Evolutionary conservation across 2,113 vertebrate species (phyloP).

Genomic region (Ammodytes marinus): DNA sequence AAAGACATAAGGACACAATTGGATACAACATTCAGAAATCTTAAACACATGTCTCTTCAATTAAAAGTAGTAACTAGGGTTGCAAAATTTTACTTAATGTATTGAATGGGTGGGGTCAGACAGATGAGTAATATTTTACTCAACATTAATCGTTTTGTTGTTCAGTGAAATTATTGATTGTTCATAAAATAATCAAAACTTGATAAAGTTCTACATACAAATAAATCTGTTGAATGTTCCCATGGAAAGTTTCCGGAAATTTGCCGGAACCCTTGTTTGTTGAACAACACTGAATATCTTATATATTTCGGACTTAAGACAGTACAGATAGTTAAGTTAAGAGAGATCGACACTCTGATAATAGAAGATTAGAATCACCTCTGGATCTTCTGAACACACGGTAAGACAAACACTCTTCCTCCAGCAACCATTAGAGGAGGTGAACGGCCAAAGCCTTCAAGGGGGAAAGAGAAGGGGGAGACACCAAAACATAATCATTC

Average conservation of each 20-base stretch:
- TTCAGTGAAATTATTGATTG: too few relatives aligned
- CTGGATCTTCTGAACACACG: slow-evolving; percentile 92
- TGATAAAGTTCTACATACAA: too few relatives aligned
- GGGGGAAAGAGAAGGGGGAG: background rate
- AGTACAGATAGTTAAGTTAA: slow-evolving; percentile 8
- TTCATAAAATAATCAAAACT: too few relatives aligned
- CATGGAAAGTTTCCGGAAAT: too few relatives aligned
- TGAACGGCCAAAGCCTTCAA: slow-evolving; percentile 90
- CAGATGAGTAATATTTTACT: too few relatives aligned
- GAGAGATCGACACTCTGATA: slow-evolving; percentile 52
- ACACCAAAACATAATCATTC: slow-evolving; percentile 25
- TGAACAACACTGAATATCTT: background rate
- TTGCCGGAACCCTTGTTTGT: too few relatives aligned
- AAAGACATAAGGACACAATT: background rate
- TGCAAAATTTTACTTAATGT: too few relatives aligned
- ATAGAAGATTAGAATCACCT: slow-evolving; percentile 79
- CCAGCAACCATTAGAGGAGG: slow-evolving; percentile 93
- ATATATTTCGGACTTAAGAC: background rate
- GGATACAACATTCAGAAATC: background rate
- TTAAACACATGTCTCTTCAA: background rate
- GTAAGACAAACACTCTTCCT: slow-evolving; percentile 92
- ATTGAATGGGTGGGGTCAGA: too few relatives aligned
- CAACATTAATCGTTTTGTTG: too few relatives aligned
- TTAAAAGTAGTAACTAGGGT: too few relatives aligned
- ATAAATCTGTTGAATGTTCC: too few relatives aligned